phyloP scores from a whole-genome alignment of 2,113 vertebrate genomes.

The Chloebia gouldiae region DNA sequence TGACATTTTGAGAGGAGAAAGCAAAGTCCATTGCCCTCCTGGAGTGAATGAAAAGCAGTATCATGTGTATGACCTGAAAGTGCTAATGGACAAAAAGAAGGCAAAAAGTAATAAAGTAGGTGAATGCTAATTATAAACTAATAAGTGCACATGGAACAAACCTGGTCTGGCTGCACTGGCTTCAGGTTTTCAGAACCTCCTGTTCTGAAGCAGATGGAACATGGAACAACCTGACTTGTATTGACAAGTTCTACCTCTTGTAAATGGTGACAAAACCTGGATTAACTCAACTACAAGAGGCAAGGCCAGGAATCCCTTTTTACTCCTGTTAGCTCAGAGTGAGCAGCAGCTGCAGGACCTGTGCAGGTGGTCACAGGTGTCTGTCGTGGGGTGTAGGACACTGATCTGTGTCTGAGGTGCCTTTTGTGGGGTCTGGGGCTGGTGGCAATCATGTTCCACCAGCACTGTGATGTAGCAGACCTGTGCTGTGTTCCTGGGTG shows the following conservation, averaged over 20 bases:
- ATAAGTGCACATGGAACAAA: not conserved
- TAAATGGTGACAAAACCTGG: not conserved
- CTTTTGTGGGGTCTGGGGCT: not conserved
- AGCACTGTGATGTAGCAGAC: not conserved
- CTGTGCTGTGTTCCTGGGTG: not conserved
- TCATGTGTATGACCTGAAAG: not conserved
- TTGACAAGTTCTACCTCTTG: not conserved
- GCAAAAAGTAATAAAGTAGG: not conserved
- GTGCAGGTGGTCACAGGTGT: not conserved
- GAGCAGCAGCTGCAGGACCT: not conserved
- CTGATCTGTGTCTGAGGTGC: not conserved
- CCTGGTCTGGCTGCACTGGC: not conserved
- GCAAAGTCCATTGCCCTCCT: rapidly evolving
- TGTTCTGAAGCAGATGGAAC: not conserved
- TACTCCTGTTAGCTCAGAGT: not conserved
- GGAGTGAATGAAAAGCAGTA: not conserved
- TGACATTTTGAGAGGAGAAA: not conserved
- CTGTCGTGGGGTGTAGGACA: too few species aligned
- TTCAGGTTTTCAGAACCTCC: not conserved
- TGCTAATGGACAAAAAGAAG: not conserved
- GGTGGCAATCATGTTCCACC: not conserved
- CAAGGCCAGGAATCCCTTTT: not conserved
- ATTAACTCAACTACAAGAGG: not conserved
- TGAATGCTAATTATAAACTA: not conserved
- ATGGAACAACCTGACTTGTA: not conserved